Conservation (phyloP, 2,888 invertebrate species). For the Acheta domesticus region DNA sequence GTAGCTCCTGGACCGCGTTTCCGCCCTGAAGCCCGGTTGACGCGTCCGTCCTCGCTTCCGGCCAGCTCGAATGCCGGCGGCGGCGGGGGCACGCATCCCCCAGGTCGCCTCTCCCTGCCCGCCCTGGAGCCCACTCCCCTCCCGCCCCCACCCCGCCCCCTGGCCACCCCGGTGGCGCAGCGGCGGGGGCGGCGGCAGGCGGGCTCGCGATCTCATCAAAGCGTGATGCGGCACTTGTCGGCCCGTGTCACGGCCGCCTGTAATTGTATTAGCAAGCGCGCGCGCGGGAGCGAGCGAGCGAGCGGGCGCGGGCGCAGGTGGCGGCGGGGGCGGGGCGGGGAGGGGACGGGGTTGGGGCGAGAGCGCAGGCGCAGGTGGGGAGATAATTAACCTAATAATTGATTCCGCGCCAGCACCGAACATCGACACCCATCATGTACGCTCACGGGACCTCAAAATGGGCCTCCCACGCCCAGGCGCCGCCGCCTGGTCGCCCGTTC, state of each 20-base stretch:
- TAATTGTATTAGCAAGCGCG: slow-evolving; percentile 5
- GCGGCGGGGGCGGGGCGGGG: not conserved
- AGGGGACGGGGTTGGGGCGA: not conserved
- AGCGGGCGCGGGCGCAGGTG: not conserved
- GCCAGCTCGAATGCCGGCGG: too few species aligned
- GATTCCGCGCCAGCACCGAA: slow-evolving; percentile 24
- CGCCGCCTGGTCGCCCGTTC: not conserved
- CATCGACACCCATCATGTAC: slow-evolving; percentile 18
- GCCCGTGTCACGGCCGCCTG: slow-evolving; percentile 18
- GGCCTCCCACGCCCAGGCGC: not conserved
- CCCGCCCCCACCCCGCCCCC: not conserved
- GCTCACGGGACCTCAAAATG: slow-evolving; percentile 1
- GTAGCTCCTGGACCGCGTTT: too few species aligned
- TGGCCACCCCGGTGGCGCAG: not conserved
- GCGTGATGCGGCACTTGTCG: slow-evolving; percentile 26
- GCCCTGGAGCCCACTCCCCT: too few species aligned
- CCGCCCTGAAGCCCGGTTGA: too few species aligned
- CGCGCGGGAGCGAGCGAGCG: too few species aligned
- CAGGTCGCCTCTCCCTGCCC: too few species aligned
- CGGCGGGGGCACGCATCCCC: too few species aligned
- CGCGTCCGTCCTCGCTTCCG: too few species aligned
- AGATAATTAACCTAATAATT: slow-evolving; percentile 31
- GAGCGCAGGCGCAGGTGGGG: slow-evolving; percentile 1
- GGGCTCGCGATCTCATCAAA: slow-evolving; percentile 18
- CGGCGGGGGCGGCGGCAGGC: not conserved